These are phyloP conservation scores for Heterotis niloticus DNA, from an alignment of 2,113 vertebrate species.

Conservation along the genomic window DNA sequence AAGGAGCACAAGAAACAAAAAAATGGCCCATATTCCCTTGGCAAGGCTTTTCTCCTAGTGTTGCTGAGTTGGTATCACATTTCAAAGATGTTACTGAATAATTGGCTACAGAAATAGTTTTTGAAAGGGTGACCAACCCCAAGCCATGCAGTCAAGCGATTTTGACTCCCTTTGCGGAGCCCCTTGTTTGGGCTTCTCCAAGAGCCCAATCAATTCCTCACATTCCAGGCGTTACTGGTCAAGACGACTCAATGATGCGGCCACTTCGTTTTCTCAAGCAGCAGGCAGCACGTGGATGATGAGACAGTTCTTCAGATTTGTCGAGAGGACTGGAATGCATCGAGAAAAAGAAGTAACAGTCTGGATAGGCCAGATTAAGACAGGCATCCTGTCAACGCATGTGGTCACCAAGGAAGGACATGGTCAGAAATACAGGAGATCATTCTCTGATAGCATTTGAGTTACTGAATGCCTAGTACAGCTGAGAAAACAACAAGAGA, in stretches of 20 bases:
- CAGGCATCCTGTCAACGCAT: constrained; percentile 12
- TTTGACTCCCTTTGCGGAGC: too few species aligned
- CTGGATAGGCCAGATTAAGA: constrained; percentile 36
- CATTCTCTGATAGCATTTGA: constrained; percentile 26
- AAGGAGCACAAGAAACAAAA: too few species aligned
- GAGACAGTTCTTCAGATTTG: constrained; percentile 51
- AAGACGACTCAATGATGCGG: constrained; percentile 41
- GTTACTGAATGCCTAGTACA: constrained; percentile 30
- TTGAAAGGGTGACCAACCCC: too few species aligned
- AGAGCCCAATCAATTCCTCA: constrained; percentile 42
- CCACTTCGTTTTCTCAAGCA: constrained; percentile 51
- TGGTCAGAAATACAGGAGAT: background rate
- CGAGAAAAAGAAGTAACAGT: constrained; percentile 1
- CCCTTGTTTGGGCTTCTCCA: constrained; percentile 24
- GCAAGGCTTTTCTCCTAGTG: too few species aligned
- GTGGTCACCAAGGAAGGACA: background rate
- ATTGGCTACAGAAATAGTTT: too few species aligned
- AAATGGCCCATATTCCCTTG: too few species aligned
- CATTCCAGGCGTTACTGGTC: constrained; percentile 47
- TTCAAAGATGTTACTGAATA: too few species aligned
- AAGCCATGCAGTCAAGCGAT: too few species aligned
- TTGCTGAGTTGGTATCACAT: too few species aligned
- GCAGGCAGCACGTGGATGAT: constrained; percentile 30
- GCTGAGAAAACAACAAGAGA: constrained; percentile 48
- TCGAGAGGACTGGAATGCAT: constrained; percentile 24